Evolutionary conservation across 1,140 invertebrate genomes (phyloP).

Genomic region (Ephestia elutella): DNA sequence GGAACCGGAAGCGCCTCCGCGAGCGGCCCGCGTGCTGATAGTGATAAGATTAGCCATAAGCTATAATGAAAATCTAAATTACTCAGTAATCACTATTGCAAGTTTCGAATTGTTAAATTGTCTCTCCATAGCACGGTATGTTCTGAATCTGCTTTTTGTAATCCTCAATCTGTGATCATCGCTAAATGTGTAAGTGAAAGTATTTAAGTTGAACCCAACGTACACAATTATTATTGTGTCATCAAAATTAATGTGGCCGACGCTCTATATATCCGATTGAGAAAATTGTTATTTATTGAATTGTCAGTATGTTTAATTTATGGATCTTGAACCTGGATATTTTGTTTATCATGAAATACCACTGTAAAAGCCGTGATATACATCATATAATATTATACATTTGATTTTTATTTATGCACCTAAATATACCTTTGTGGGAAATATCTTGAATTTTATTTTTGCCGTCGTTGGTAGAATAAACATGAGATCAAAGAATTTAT

Average conservation of each 20-base stretch:
- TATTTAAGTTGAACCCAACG: slow-evolving; percentile 58
- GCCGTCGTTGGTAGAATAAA: no score
- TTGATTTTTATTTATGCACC: slow-evolving; percentile 52
- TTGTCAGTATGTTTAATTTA: slow-evolving; percentile 68
- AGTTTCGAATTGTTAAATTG: slow-evolving; percentile 67
- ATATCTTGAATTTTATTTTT: background rate
- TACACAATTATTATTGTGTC: slow-evolving; percentile 46
- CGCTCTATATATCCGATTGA: slow-evolving; percentile 62
- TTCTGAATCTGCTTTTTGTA: slow-evolving; percentile 72
- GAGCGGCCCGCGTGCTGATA: slow-evolving; percentile 59
- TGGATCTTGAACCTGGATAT: slow-evolving; percentile 67
- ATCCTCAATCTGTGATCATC: slow-evolving; percentile 73
- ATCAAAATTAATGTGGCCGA: slow-evolving; percentile 59
- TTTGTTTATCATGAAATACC: slow-evolving; percentile 71
- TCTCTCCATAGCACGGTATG: slow-evolving; percentile 70
- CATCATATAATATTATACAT: slow-evolving; percentile 70
- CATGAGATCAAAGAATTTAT: no score
- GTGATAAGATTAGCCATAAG: slow-evolving; percentile 68
- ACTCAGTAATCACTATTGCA: slow-evolving; percentile 70
- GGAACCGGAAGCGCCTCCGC: slow-evolving; percentile 43
- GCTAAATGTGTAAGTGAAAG: slow-evolving; percentile 66
- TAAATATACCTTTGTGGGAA: slow-evolving; percentile 5
- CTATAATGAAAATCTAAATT: slow-evolving; percentile 70
- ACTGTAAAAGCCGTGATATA: slow-evolving; percentile 72
- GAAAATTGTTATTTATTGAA: slow-evolving; percentile 70